These are phyloP conservation scores for Pristionchus maxplancki DNA, from an alignment of 2,888 invertebrate genomes.

Conservation along the genomic window DNA sequence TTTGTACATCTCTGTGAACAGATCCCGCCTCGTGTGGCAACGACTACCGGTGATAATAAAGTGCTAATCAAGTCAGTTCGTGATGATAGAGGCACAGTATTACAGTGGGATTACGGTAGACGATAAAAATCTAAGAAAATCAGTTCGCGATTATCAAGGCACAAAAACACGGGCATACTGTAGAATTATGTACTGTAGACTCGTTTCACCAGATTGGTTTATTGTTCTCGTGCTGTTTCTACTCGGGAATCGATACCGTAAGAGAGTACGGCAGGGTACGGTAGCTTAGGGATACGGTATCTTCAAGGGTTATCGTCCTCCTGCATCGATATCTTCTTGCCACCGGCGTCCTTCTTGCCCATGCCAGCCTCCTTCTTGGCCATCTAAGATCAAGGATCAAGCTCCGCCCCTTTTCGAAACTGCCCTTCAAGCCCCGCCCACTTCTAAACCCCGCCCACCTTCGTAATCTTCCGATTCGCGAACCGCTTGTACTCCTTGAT, in stretches of 20 bases:
- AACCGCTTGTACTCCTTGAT: slow-evolving; percentile 5
- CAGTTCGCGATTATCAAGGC: too few relatives aligned
- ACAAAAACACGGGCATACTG: too few relatives aligned
- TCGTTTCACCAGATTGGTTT: background rate
- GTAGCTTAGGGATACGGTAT: background rate
- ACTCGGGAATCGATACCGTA: background rate
- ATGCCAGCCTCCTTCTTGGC: background rate
- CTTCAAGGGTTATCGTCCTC: background rate
- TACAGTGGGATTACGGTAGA: too few relatives aligned
- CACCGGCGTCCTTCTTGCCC: background rate
- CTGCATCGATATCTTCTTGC: background rate
- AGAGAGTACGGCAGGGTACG: background rate
- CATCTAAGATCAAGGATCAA: background rate
- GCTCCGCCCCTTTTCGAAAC: background rate
- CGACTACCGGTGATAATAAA: background rate
- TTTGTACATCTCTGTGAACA: background rate
- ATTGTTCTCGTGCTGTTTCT: background rate
- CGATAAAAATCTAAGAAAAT: too few relatives aligned
- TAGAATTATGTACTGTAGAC: too few relatives aligned
- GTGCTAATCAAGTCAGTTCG: too few relatives aligned
- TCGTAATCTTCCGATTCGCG: background rate
- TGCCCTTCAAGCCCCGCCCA: too few relatives aligned
- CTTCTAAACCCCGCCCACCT: too few relatives aligned
- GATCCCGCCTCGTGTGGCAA: background rate
- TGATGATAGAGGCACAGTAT: too few relatives aligned